Percentiles rank a stretch among this genome's conserved stretches.
These are phyloP conservation scores for Nomada ferruginata DNA, from an alignment of 2,888 invertebrate genomes.

Conservation along the genomic window DNA sequence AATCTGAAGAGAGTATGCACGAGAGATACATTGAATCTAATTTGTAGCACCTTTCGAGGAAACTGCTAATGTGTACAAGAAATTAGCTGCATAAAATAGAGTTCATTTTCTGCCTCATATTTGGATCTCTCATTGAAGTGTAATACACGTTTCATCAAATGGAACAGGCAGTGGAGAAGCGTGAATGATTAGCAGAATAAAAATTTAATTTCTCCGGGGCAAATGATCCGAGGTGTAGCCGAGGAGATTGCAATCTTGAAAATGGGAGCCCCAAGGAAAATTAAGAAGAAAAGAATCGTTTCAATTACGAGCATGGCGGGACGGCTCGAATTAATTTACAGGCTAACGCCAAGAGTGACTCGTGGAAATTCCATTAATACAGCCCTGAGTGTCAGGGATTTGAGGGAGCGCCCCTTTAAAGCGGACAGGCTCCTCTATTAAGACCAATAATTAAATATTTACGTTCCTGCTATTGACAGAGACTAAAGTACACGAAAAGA, in stretches of 20 bases:
- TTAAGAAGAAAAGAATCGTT: slow-evolving; percentile 51
- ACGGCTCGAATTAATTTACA: slow-evolving; percentile 64
- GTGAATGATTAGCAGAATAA: slow-evolving; percentile 39
- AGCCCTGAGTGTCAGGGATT: slow-evolving; percentile 53
- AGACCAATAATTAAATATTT: slow-evolving; percentile 71
- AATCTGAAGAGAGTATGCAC: no score
- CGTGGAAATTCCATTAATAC: slow-evolving; percentile 71
- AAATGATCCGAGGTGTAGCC: slow-evolving; percentile 15
- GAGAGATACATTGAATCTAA: no score
- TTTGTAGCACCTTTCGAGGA: no score
- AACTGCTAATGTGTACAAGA: no score
- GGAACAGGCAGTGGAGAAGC: not conserved
- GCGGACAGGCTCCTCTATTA: slow-evolving; percentile 65
- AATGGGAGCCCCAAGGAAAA: slow-evolving; percentile 31
- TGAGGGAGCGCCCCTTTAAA: slow-evolving; percentile 61
- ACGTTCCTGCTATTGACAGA: slow-evolving; percentile 57
- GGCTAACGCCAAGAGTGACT: slow-evolving; percentile 33
- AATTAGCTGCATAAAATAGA: no score
- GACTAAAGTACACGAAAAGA: slow-evolving; percentile 34
- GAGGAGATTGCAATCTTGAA: slow-evolving; percentile 23
- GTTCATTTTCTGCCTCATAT: no score
- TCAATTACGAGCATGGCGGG: slow-evolving; percentile 44
- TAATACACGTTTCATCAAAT: not conserved
- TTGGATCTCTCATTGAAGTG: not conserved
- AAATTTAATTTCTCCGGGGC: slow-evolving; percentile 35